These are phyloP conservation scores for Phyllotis vaccarum DNA, from an alignment of 2,797 vertebrate species.

Conservation along the genomic window DNA sequence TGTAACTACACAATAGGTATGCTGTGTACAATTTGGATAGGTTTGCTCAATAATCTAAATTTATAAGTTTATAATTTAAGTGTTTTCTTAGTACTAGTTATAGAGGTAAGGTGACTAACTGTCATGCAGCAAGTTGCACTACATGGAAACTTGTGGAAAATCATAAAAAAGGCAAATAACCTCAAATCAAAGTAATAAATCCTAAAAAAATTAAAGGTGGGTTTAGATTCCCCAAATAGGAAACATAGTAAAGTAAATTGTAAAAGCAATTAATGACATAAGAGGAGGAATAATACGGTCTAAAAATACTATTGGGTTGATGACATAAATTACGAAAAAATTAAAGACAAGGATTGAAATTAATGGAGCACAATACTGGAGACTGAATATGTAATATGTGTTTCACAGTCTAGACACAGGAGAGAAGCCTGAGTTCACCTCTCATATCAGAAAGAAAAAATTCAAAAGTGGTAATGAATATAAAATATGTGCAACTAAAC, in stretches of 20 bases:
- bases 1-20: not conserved
- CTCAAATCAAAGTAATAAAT: not conserved
- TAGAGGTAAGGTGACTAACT: not conserved
- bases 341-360: not conserved
- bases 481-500: not conserved
- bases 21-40: not conserved
- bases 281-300: not conserved
- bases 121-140: not conserved
- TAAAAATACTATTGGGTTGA: not conserved
- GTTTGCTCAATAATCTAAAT: not conserved
- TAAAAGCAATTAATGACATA: not conserved
- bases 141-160: not conserved
- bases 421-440: not conserved
- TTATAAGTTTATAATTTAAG: not conserved
- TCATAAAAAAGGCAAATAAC: not conserved
- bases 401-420: not conserved
- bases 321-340: not conserved
- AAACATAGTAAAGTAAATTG: not conserved
- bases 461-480: too few relatives aligned
- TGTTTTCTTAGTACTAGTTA: not conserved
- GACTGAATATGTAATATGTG: not conserved
- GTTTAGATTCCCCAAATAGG: not conserved
- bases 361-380: not conserved
- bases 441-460: too few relatives aligned
- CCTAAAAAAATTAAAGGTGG: not conserved